Base-by-base conservation (phyloP, 2,113 vertebrate genomes). In the Pithys albifrons region DNA sequence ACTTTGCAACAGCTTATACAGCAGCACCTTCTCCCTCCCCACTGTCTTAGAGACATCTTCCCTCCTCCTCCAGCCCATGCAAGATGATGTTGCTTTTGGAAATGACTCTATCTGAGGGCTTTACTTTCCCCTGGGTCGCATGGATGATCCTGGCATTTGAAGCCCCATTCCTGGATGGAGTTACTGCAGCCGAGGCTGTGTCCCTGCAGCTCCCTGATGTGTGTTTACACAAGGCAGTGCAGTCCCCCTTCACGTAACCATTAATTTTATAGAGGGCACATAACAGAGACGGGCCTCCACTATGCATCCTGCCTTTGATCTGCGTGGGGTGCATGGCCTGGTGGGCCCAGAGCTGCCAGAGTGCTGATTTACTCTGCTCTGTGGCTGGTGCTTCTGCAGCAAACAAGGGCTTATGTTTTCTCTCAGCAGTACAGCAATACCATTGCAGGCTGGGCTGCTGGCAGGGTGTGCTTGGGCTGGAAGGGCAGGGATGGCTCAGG, bases 251-350 rank as follows among this genome's bases (percentile, higher is more conserved):
- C 74, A 46, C 43, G 54, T 41, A 79, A 51, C 91, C 81, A 91
- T 97, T 96, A 89, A 95, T 97, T 96, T 96, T 94, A 93, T 93
- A 88, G 91, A 78, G 83, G 71, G 52, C 70, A 69, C 72, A 37
- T 88, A 94, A 75, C 25, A 46, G 93, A 95, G 80, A 91, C 37
- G 76, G 72, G 85, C 80, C 72, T 93, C 79, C 70, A 62, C 1
- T 67, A 14, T 23, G 76, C 31, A 78, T 95, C 22, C 65, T 14
- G 69, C 59, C 92, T 97, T 96, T 97, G 95, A 96, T 97, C 89
- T 89, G 55, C 16, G 48, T 86, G 95, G 85, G 85, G 75, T 74
- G 85, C 2, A 0, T 52, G 76, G 82, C 67, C 84, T 79, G 75
- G 80, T 77, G 84, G 85, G 69, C 64, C 79, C 71, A n/a, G 88